phyloP scores from a whole-genome alignment of 1,140 invertebrate species.

The Heterodera schachtii region DNA sequence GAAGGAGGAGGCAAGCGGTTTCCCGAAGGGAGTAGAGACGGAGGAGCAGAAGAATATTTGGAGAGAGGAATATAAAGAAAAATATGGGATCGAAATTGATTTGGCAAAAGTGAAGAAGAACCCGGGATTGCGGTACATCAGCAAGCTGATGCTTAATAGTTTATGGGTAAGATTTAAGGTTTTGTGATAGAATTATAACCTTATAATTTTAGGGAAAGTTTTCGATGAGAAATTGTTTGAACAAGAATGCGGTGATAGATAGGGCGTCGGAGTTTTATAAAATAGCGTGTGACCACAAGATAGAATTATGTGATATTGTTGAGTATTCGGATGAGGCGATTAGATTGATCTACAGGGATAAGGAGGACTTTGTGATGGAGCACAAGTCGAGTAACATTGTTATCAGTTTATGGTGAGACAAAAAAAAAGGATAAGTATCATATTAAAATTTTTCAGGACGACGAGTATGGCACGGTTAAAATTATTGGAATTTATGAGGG shows the following conservation, averaged over 20 bases:
- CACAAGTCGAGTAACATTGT: not conserved
- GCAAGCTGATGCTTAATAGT: not conserved
- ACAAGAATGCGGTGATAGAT: not conserved
- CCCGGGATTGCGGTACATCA: constrained; percentile 2
- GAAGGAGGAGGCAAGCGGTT: constrained; percentile 1
- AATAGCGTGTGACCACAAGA: not conserved
- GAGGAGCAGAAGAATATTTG: not conserved
- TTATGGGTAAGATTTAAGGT: not conserved
- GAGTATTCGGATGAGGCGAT: not conserved
- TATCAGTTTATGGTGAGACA: not conserved
- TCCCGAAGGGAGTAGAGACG: not conserved
- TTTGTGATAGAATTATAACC: not conserved
- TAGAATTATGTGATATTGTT: not conserved
- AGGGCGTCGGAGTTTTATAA: not conserved
- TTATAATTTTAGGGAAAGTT: not conserved
- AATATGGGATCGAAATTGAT: not conserved
- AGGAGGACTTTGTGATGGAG: not conserved
- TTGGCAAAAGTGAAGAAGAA: not conserved
- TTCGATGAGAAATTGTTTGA: constrained; percentile 5
- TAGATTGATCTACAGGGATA: not conserved
- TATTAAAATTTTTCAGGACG: not conserved
- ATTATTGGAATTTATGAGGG: not conserved
- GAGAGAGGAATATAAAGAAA: not conserved
- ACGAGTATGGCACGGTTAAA: not conserved
- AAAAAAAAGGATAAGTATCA: no score